These are phyloP conservation scores for Acanthurus lineatus DNA, from an alignment of 2,797 vertebrate species.

Conservation along the genomic window DNA sequence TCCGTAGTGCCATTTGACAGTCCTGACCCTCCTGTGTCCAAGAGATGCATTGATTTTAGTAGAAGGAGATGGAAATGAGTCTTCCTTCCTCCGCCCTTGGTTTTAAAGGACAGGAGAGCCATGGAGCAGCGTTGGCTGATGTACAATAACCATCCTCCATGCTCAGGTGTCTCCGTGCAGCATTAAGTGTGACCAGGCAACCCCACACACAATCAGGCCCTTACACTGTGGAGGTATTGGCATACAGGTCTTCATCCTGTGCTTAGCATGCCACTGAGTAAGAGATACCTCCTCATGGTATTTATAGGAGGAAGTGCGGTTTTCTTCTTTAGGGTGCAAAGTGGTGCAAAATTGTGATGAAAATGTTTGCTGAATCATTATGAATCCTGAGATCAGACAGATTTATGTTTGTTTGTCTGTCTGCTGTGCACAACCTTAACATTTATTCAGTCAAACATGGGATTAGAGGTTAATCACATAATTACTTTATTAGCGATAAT, in stretches of 20 bases:
- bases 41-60: conserved; percentile 77
- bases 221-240: conserved; percentile 76
- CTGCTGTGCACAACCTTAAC: conserved; percentile 68
- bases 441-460: conserved; percentile 71
- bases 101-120: conserved; percentile 62
- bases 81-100: conserved; percentile 44
- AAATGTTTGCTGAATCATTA: conserved; percentile 85
- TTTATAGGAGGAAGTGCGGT: conserved; percentile 80
- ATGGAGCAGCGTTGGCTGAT: conserved; percentile 68
- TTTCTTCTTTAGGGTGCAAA: conserved; percentile 68
- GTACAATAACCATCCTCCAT: conserved; percentile 69
- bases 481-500: conserved; percentile 81
- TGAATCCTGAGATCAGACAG: conserved; percentile 67
- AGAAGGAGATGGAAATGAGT: conserved; percentile 60
- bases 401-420: conserved; percentile 73
- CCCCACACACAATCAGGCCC: conserved; percentile 77
- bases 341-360: conserved; percentile 73
- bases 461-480: conserved; percentile 68
- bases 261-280: conserved; percentile 73
- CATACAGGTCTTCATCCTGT: conserved; percentile 79
- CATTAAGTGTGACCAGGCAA: conserved; percentile 80
- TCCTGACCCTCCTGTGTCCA: conserved; percentile 59
- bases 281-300: conserved; percentile 78
- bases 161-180: conserved; percentile 76
- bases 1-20: conserved; percentile 76